Percentiles rank a stretch among this genome's conserved stretches.
Conservation (phyloP, 2,888 invertebrate genomes). For the Listrodromus nycthemerus region DNA sequence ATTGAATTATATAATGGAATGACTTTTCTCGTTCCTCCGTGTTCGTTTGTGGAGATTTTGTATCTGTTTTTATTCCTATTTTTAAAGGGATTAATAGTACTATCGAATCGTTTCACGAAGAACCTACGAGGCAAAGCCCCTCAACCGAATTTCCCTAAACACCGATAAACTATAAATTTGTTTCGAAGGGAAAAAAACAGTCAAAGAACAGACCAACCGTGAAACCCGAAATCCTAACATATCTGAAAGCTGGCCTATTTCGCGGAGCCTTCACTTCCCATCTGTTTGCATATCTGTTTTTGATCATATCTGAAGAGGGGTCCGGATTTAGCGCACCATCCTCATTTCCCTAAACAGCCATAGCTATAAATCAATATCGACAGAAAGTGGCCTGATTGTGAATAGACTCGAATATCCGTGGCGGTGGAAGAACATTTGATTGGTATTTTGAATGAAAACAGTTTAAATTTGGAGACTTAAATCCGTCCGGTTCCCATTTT, state of each 20-base stretch:
- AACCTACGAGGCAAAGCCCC: background rate
- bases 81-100: background rate
- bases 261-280: background rate
- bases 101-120: background rate
- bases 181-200: background rate
- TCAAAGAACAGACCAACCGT: background rate
- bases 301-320: constrained; percentile 6
- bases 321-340: constrained; percentile 17
- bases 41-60: background rate
- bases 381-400: background rate
- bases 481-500: background rate
- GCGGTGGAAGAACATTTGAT: constrained; percentile 9
- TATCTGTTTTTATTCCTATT: constrained; percentile 37
- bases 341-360: constrained; percentile 29
- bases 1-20: constrained; percentile 64
- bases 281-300: constrained; percentile 2
- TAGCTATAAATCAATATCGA: background rate
- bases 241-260: background rate
- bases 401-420: background rate
- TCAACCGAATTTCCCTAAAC: constrained; percentile 42
- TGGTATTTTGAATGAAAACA: constrained; percentile 30
- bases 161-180: constrained; percentile 22
- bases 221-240: constrained; percentile 1
- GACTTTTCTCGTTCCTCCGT: constrained; percentile 24
- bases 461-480: constrained; percentile 13